Conservation (phyloP, 2,797 vertebrate genomes). For the Odontamblyopus lacepedii region DNA sequence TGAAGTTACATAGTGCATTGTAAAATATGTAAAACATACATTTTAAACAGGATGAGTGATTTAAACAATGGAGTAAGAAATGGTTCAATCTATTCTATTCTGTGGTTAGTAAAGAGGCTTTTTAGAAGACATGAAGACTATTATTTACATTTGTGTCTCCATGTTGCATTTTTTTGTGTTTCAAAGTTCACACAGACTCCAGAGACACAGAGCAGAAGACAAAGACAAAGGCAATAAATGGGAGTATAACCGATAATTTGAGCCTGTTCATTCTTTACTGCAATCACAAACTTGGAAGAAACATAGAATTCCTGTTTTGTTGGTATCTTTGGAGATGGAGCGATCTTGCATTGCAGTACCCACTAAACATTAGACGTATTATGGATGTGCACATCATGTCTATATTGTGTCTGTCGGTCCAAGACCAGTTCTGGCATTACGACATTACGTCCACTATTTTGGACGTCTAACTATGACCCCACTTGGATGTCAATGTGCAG, state of each 20-base stretch:
- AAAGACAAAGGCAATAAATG: slow-evolving; percentile 50
- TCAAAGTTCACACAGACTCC: slow-evolving; percentile 31
- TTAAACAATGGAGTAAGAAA: no score
- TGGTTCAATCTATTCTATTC: no score
- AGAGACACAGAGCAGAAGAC: slow-evolving; percentile 26
- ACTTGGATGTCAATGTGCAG: no score
- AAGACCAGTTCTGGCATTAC: no score
- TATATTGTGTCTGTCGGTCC: no score
- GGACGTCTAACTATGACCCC: no score
- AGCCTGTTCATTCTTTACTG: slow-evolving; percentile 38
- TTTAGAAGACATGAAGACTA: background rate
- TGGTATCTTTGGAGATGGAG: slow-evolving; percentile 27
- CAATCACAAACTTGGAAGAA: slow-evolving; percentile 27
- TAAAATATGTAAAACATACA: background rate
- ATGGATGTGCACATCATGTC: no score
- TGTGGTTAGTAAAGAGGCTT: no score
- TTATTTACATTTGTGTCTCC: background rate
- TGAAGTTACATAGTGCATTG: background rate
- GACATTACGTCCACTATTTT: no score
- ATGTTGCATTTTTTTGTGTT: slow-evolving; percentile 3
- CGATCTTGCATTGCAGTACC: slow-evolving; percentile 36
- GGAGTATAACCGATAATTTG: slow-evolving; percentile 49
- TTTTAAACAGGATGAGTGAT: background rate
- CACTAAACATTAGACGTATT: no score
- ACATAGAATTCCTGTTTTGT: slow-evolving; percentile 26